Percentiles rank a stretch among this genome's conserved stretches.
Evolutionary conservation across 2,888 invertebrate genomes (phyloP).

Genomic region (Drosophila multiciliata): DNA sequence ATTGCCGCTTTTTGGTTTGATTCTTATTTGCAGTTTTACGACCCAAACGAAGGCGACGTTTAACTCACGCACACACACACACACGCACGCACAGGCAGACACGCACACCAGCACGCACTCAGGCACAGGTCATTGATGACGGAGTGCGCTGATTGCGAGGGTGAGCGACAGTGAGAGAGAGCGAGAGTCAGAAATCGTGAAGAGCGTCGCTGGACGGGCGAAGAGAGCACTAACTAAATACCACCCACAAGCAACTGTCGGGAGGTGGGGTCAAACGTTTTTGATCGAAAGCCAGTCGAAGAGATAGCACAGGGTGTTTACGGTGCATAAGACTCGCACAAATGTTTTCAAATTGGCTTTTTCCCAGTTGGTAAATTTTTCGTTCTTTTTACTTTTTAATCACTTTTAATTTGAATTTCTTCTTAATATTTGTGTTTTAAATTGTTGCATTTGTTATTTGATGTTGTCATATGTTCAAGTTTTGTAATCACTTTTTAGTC

Average conservation of each 20-base stretch:
- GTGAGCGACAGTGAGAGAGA: conserved; percentile 53
- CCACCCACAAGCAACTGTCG: conserved; percentile 54
- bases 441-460: background rate
- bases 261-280: conserved; percentile 10
- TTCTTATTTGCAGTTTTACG: conserved; percentile 51
- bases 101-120: conserved; percentile 30
- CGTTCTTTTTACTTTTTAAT: background rate
- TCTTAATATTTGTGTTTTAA: background rate
- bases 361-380: conserved; percentile 9
- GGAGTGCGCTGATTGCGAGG: conserved; percentile 23
- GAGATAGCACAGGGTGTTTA: conserved; percentile 70
- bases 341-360: conserved; percentile 67
- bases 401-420: conserved; percentile 7
- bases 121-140: conserved; percentile 4
- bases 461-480: background rate
- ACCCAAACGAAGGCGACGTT: conserved; percentile 35
- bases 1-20: conserved; percentile 21
- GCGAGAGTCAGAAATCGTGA: conserved; percentile 28
- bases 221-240: conserved; percentile 59
- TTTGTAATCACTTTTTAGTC: conserved; percentile 13
- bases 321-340: conserved; percentile 35
- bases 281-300: conserved; percentile 63
- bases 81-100: conserved; percentile 5
- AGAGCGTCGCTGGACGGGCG: conserved; percentile 53
- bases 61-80: conserved; percentile 58